These are phyloP conservation scores for Dunckerocampus dactyliophorus DNA, from an alignment of 2,113 vertebrate genomes.

Conservation along the genomic window DNA sequence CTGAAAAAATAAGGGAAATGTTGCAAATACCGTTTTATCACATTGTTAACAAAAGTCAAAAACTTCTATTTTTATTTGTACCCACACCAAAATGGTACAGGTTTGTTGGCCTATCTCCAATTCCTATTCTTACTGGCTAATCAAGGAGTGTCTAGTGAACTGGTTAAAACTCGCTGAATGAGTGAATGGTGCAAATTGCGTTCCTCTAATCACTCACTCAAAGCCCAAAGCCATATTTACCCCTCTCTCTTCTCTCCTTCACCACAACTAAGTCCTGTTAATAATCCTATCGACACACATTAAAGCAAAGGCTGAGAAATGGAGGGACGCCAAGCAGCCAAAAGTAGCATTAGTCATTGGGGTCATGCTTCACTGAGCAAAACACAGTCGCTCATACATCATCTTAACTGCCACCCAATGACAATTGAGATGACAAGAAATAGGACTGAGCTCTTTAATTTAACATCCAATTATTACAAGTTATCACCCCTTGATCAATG, in stretches of 20 bases:
- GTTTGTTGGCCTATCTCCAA: no score
- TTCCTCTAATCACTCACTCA: conserved; percentile 30
- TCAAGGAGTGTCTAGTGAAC: background rate
- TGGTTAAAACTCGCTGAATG: conserved; percentile 12
- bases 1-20: no score
- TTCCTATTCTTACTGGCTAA: no score
- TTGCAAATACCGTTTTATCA: no score
- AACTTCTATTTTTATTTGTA: no score
- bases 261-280: conserved; percentile 75
- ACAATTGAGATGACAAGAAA: conserved; percentile 99
- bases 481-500: conserved; percentile 99
- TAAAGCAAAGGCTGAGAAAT: conserved; percentile 81
- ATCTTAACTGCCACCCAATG: conserved; percentile 97
- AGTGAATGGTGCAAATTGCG: conserved; percentile 29
- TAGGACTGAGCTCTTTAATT: conserved; percentile 98
- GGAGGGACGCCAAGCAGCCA: conserved; percentile 81
- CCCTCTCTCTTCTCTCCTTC: conserved; percentile 45
- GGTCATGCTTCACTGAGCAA: conserved; percentile 92
- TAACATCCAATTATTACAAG: conserved; percentile 99
- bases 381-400: conserved; percentile 98
- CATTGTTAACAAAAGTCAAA: no score
- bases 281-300: conserved; percentile 87
- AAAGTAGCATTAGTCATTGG: conserved; percentile 92
- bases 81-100: no score
- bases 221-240: conserved; percentile 34